phyloP scores from a whole-genome alignment of 2,113 vertebrate genomes.

The Calcarius ornatus region DNA sequence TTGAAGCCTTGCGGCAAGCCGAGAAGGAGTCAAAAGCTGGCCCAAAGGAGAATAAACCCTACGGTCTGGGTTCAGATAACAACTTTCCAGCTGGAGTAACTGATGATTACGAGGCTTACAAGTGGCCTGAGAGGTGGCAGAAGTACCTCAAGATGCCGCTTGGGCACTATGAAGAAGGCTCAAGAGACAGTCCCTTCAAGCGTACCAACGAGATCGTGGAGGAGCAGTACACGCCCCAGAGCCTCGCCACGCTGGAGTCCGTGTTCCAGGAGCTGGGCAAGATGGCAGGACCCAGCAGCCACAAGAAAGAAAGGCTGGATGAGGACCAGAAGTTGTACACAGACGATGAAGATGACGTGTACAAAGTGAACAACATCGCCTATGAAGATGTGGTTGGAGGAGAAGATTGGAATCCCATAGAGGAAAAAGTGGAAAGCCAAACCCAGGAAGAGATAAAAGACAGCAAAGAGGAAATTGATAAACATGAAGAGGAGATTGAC shows the following conservation, averaged over 20 bases:
- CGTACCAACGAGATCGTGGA: constrained; percentile 94
- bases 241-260: constrained; percentile 90
- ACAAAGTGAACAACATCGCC: constrained; percentile 82
- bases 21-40: constrained; percentile 75
- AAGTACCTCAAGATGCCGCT: constrained; percentile 76
- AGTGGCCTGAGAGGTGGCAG: constrained; percentile 73
- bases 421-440: constrained; percentile 85
- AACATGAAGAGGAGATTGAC: constrained; percentile 73
- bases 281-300: constrained; percentile 71
- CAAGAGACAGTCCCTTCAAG: constrained; percentile 86
- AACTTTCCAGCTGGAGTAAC: constrained; percentile 52
- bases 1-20: constrained; percentile 83
- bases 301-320: constrained; percentile 79
- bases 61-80: constrained; percentile 73
- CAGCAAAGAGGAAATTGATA: constrained; percentile 78
- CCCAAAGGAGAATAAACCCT: constrained; percentile 74
- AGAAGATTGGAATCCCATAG: constrained; percentile 84
- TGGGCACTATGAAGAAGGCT: constrained; percentile 83
- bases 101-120: constrained; percentile 83
- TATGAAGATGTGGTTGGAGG: constrained; percentile 86
- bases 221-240: constrained; percentile 93
- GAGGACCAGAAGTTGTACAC: constrained; percentile 81
- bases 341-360: constrained; percentile 83
- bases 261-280: constrained; percentile 93
- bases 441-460: constrained; percentile 86